A percentile compares a stretch with the other conserved stretches of the same genome.
Evolutionary conservation across 2,888 invertebrate genomes (phyloP).

Genomic region (Scrobipalpa costella): DNA sequence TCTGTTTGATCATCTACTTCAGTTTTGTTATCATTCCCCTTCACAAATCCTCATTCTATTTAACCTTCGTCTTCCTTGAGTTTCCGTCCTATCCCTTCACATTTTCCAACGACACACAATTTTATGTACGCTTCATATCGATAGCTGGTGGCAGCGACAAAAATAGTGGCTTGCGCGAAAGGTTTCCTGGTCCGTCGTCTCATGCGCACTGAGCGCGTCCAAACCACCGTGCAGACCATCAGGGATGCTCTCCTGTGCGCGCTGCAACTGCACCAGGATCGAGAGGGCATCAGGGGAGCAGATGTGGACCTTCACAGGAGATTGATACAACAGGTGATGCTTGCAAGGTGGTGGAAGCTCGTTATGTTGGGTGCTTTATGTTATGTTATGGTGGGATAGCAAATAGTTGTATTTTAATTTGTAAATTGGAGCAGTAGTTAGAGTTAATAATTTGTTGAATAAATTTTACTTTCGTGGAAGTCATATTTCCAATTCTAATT

Average conservation of each 20-base stretch:
- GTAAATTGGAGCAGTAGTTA: background rate
- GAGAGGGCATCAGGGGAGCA: slow-evolving; percentile 80
- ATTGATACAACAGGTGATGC: slow-evolving; percentile 85
- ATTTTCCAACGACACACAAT: slow-evolving; percentile 39
- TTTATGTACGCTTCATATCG: slow-evolving; percentile 52
- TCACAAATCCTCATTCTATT: background rate
- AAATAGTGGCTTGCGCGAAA: slow-evolving; percentile 84
- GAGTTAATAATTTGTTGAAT: too few relatives aligned
- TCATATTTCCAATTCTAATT: too few relatives aligned
- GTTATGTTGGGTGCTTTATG: too few relatives aligned
- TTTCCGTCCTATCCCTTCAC: slow-evolving; percentile 25
- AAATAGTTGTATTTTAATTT: slow-evolving; percentile 8
- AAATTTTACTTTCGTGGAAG: too few relatives aligned
- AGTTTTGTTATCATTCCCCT: background rate
- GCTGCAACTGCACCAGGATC: slow-evolving; percentile 85
- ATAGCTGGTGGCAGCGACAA: slow-evolving; percentile 82
- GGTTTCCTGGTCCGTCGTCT: slow-evolving; percentile 92
- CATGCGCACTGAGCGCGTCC: slow-evolving; percentile 90
- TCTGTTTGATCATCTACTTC: background rate
- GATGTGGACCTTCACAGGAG: slow-evolving; percentile 88
- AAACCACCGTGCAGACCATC: slow-evolving; percentile 89
- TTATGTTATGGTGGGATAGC: slow-evolving; percentile 20
- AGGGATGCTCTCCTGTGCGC: slow-evolving; percentile 89
- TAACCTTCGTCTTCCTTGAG: background rate
- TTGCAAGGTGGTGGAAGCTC: background rate